phyloP scores from a whole-genome alignment of 2,113 vertebrate species.

The Henicopernis longicauda region DNA sequence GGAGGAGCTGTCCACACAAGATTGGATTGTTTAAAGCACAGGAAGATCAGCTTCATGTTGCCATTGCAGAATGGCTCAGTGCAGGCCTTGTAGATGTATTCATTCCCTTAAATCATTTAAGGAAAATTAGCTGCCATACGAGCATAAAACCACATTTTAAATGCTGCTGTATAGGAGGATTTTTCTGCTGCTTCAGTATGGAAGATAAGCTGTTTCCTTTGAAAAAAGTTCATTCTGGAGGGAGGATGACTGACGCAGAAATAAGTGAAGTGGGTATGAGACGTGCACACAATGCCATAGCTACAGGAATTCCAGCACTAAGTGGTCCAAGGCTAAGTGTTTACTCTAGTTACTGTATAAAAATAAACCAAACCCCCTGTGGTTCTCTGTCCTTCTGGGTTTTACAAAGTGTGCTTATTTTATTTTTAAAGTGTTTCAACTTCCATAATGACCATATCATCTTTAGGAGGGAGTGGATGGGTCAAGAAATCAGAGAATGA shows the following conservation, averaged over 20 bases:
- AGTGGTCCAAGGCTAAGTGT: neutral
- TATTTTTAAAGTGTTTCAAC: neutral
- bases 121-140: slow-evolving; percentile 77
- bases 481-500: neutral
- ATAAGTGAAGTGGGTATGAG: slow-evolving; percentile 19
- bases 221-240: slow-evolving; percentile 21
- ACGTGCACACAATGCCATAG: neutral
- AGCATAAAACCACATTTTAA: slow-evolving; percentile 65
- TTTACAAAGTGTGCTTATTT: neutral
- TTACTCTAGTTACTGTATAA: neutral
- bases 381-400: neutral
- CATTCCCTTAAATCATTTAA: slow-evolving; percentile 75
- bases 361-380: neutral
- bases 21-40: neutral
- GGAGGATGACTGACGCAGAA: neutral
- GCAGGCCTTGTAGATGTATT: slow-evolving; percentile 59
- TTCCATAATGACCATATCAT: neutral
- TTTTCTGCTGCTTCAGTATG: slow-evolving; percentile 34
- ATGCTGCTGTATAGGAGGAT: slow-evolving; percentile 48
- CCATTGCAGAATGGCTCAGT: slow-evolving; percentile 58
- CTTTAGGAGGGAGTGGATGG: neutral
- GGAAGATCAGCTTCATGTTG: neutral
- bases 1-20: neutral
- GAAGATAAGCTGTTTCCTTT: slow-evolving; percentile 67
- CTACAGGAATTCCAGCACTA: neutral